These are phyloP conservation scores for Eurois occulta DNA, from an alignment of 2,888 invertebrate species.

Conservation along the genomic window DNA sequence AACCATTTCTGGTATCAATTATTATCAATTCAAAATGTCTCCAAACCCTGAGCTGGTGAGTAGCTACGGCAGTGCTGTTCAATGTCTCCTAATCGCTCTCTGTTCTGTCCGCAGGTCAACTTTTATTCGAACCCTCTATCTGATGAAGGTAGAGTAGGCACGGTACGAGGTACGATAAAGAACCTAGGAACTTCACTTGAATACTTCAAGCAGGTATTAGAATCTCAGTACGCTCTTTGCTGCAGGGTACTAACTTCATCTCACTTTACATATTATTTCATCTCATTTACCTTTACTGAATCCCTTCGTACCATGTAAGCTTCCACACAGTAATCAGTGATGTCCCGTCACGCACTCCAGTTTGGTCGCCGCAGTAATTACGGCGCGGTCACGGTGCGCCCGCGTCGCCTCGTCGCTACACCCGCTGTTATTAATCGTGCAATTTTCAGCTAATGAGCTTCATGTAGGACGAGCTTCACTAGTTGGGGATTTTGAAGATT, in stretches of 20 bases:
- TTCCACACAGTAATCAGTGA: background rate
- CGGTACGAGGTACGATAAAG: too few relatives aligned
- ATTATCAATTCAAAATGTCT: background rate
- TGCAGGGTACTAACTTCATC: background rate
- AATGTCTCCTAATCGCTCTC: background rate
- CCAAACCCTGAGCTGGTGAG: background rate
- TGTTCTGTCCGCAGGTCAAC: background rate
- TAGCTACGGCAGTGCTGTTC: background rate
- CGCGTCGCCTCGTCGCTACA: slow-evolving; percentile 59
- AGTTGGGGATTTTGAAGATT: background rate
- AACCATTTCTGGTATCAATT: too few relatives aligned
- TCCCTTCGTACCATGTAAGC: background rate
- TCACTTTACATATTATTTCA: background rate
- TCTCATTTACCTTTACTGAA: background rate
- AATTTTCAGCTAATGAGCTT: slow-evolving; percentile 68
- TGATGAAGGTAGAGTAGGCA: background rate
- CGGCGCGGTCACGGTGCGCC: slow-evolving; percentile 64
- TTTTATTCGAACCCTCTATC: background rate
- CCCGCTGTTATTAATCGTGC: slow-evolving; percentile 67
- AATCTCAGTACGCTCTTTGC: background rate
- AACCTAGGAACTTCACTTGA: background rate
- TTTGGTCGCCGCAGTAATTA: slow-evolving; percentile 60
- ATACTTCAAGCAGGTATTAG: background rate
- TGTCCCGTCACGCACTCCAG: background rate
- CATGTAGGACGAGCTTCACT: slow-evolving; percentile 41